phyloP scores from a whole-genome alignment of 2,797 vertebrate species.

The Poeciliopsis infans region DNA sequence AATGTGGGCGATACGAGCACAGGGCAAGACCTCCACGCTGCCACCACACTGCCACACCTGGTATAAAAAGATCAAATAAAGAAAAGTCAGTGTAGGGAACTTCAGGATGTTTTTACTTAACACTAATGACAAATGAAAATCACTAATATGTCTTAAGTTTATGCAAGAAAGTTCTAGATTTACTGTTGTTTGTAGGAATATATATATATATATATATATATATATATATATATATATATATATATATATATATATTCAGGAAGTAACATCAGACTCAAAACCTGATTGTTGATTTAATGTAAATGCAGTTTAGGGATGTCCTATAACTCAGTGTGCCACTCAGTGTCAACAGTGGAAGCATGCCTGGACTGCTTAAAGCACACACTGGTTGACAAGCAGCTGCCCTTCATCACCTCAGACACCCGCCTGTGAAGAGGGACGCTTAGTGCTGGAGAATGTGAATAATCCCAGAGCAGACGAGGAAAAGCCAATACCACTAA shows the following conservation, averaged over 20 bases:
- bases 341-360: conserved; percentile 10
- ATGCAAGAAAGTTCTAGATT: background rate
- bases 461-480: conserved; percentile 32
- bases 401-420: conserved; percentile 35
- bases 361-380: conserved; percentile 23
- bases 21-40: conserved; percentile 96
- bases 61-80: conserved; percentile 32
- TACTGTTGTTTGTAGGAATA: background rate
- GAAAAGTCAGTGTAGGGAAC: background rate
- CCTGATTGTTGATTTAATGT: background rate
- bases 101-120: background rate
- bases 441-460: conserved; percentile 28
- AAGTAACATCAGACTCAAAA: background rate
- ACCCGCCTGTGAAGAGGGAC: conserved; percentile 24
- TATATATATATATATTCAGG: background rate
- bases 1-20: conserved; percentile 94
- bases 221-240: too few relatives aligned
- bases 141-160: background rate
- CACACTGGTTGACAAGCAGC: conserved; percentile 23
- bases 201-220: too few relatives aligned
- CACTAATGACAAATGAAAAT: background rate
- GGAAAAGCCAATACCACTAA: conserved; percentile 37
- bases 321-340: conserved; percentile 6
- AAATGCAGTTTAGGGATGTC: conserved; percentile 3
- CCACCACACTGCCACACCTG: conserved; percentile 86